Evolutionary conservation across 2,888 invertebrate genomes (phyloP).

Genomic region (Hemithea aestivaria): DNA sequence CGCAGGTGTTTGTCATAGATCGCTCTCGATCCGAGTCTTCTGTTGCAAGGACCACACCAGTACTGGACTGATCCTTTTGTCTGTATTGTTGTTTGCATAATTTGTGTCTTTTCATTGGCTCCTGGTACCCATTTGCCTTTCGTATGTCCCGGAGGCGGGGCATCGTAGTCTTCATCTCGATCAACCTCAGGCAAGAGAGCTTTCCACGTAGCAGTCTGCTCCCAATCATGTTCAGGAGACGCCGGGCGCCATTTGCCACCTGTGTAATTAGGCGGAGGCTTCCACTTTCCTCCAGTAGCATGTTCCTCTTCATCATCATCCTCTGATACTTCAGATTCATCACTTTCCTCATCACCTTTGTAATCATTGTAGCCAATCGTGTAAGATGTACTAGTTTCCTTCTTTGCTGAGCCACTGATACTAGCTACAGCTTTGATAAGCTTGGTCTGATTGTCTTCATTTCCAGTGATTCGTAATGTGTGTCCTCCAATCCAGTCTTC

Average conservation of each 20-base stretch:
- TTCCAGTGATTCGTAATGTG: slow-evolving; percentile 74
- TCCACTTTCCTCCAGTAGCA: slow-evolving; percentile 86
- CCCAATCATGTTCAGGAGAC: slow-evolving; percentile 78
- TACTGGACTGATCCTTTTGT: slow-evolving; percentile 80
- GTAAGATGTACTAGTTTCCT: slow-evolving; percentile 67
- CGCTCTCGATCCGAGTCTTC: slow-evolving; percentile 84
- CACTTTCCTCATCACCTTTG: slow-evolving; percentile 69
- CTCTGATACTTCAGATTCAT: slow-evolving; percentile 79
- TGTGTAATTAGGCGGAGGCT: slow-evolving; percentile 78
- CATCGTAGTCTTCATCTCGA: slow-evolving; percentile 72
- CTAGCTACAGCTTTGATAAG: slow-evolving; percentile 83
- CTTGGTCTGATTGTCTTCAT: slow-evolving; percentile 80
- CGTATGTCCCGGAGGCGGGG: slow-evolving; percentile 84
- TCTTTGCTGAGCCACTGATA: slow-evolving; percentile 77
- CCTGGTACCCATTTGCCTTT: slow-evolving; percentile 92
- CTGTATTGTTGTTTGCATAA: slow-evolving; percentile 73
- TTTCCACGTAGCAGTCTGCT: slow-evolving; percentile 83
- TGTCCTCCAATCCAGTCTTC: slow-evolving; percentile 82
- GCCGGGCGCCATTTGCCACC: slow-evolving; percentile 72
- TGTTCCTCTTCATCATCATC: slow-evolving; percentile 78
- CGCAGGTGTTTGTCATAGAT: slow-evolving; percentile 88
- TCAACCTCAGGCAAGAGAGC: slow-evolving; percentile 60
- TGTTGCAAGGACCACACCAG: slow-evolving; percentile 90
- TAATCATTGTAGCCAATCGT: slow-evolving; percentile 60
- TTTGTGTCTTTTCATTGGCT: slow-evolving; percentile 73